Percentiles rank a stretch among this genome's conserved stretches.
These are phyloP conservation scores for Phyllostomus hastatus DNA, from an alignment of 2,113 vertebrate genomes.

Conservation along the genomic window DNA sequence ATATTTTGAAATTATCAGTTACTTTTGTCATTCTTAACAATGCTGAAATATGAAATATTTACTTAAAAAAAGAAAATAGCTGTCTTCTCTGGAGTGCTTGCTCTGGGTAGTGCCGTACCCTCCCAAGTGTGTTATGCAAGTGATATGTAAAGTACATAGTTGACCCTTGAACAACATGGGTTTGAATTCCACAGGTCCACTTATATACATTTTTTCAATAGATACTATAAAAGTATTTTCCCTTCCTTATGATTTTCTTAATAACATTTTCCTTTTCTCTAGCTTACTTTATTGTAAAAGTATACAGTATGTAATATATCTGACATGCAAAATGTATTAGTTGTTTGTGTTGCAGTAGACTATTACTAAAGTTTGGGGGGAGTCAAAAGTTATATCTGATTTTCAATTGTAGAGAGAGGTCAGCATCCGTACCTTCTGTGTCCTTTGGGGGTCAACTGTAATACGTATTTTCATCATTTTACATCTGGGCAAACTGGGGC, in stretches of 20 bases:
- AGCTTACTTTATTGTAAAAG: not conserved
- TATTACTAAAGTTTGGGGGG: not conserved
- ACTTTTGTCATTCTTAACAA: not conserved
- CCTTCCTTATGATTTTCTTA: not conserved
- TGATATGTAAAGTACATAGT: not conserved
- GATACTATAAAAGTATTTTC: not conserved
- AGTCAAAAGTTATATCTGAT: not conserved
- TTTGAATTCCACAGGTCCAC: not conserved
- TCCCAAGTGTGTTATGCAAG: not conserved
- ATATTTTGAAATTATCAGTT: not conserved
- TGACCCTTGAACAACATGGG: not conserved
- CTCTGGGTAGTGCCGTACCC: not conserved
- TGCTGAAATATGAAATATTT: not conserved
- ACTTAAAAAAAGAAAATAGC: not conserved
- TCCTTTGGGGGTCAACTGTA: not conserved
- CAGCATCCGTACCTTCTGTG: no score
- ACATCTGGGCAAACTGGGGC: not conserved
- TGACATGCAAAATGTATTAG: not conserved
- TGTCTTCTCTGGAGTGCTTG: not conserved
- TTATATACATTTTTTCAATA: not conserved
- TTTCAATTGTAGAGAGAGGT: not conserved
- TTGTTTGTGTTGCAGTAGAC: not conserved
- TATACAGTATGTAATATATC: not conserved
- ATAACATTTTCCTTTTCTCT: not conserved
- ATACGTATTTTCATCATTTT: not conserved